phyloP scores from a whole-genome alignment of 1,140 invertebrate species.

The Listronotus oregonensis region DNA sequence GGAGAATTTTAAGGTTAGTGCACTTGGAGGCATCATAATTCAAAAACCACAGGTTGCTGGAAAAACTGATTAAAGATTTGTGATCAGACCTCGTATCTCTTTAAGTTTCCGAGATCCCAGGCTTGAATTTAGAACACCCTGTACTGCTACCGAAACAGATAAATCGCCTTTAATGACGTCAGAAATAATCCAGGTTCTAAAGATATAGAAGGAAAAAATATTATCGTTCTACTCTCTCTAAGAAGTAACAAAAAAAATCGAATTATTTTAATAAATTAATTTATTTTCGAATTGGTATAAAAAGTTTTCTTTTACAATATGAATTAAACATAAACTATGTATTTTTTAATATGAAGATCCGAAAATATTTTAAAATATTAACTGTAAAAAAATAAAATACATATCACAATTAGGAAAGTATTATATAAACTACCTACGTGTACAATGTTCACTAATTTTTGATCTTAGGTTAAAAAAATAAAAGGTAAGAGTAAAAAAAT shows the following conservation, averaged over 20 bases:
- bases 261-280: constrained; percentile 16
- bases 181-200: too few species aligned
- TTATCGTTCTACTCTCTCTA: too few species aligned
- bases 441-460: background rate
- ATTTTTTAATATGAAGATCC: background rate
- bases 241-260: background rate
- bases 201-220: too few species aligned
- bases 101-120: too few species aligned
- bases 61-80: too few species aligned
- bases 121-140: too few species aligned
- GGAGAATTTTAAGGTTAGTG: too few species aligned
- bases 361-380: background rate
- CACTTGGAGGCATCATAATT: too few species aligned
- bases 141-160: too few species aligned
- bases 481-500: background rate
- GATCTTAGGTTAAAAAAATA: background rate
- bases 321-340: constrained; percentile 12
- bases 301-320: constrained; percentile 8
- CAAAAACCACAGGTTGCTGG: too few species aligned
- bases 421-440: constrained; percentile 1
- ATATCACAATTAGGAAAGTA: constrained; percentile 18
- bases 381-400: constrained; percentile 3
- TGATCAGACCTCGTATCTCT: too few species aligned
- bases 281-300: constrained; percentile 22
- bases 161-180: too few species aligned